Percentiles rank a stretch among this genome's conserved stretches.
Conservation (phyloP, 2,113 vertebrate species). For the Rattus norvegicus region DNA sequence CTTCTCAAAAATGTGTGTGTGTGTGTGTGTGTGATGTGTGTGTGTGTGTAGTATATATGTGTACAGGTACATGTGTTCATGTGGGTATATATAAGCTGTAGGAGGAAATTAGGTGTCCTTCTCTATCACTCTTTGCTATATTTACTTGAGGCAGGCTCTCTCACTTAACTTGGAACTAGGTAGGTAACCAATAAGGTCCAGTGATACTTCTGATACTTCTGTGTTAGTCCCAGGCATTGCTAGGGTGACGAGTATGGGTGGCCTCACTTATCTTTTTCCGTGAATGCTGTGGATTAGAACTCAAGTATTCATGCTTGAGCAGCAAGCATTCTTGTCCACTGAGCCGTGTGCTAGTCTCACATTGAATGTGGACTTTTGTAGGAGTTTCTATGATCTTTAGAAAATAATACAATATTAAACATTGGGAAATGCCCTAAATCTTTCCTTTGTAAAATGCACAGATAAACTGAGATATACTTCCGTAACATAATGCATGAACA, state of each 20-base stretch:
- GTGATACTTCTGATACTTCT: background rate
- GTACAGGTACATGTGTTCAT: background rate
- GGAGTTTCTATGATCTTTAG: background rate
- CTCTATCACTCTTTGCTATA: background rate
- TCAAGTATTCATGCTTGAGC: background rate
- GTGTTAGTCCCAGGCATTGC: background rate
- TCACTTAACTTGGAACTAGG: background rate
- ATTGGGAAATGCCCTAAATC: background rate
- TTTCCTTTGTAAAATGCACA: slow-evolving; percentile 9
- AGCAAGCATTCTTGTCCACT: background rate
- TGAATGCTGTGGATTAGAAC: background rate
- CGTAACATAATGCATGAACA: background rate
- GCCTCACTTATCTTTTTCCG: background rate
- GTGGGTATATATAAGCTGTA: too few relatives aligned
- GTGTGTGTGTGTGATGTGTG: background rate
- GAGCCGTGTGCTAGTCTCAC: background rate
- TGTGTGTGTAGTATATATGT: background rate
- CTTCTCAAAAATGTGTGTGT: background rate
- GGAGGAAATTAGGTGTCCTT: background rate
- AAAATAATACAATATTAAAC: background rate
- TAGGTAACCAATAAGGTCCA: background rate
- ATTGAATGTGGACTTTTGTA: background rate
- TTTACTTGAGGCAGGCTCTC: background rate
- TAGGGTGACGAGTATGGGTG: background rate
- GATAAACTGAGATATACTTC: background rate